Evolutionary conservation across 2,888 invertebrate genomes (phyloP), one percentile per base, ranked within the genome.

Genomic region (Tubulanus polymorphus): DNA sequence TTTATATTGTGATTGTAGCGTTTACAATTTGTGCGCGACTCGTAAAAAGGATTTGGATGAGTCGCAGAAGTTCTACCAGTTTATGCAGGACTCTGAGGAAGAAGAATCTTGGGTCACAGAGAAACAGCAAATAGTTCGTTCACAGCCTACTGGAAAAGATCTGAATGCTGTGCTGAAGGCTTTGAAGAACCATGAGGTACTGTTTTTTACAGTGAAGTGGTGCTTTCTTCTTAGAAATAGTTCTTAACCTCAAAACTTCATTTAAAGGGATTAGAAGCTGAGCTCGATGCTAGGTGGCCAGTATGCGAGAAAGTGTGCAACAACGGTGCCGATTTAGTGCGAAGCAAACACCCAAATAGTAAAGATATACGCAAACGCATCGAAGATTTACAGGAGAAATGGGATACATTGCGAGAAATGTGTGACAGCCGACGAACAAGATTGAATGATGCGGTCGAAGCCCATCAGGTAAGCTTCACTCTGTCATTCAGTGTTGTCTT

Each of bases 91-190:
- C 75, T 90, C 93, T 68, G 96, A 97, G 69, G 97, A 97, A 70
- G 97, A 97, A 79, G 95, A 96, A 81, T 88, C 91, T 0, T 97
- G 97, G 96, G 84, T 97, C 53, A 87, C 90, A 1, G 97, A 99
- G 74, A 94, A 93, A 74, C 92, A 94, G 76, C 84, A 91, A 3
- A 89, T 95, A 59, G 94, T 95, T 76, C 89, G 90, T 73, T 88
- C 93, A 0, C 91, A 90, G n/a, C 89, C 94, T 27, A 87, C 90
- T 0, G 93, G 94, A 1, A 95, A 94, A 79, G 96, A 99, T 79
- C 81, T 96, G 47, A 85, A 91, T 53, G 93, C 91, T 0, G 93
- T 95, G 5, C 83, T 91, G 30, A 91, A 92, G 32, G 81, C 95
- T 53, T 87, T 91, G 57, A 93, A 94, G 79, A 93, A 94, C 72